Base-by-base conservation (phyloP, 2,888 invertebrate species). In the Leptopilina syphax region DNA sequence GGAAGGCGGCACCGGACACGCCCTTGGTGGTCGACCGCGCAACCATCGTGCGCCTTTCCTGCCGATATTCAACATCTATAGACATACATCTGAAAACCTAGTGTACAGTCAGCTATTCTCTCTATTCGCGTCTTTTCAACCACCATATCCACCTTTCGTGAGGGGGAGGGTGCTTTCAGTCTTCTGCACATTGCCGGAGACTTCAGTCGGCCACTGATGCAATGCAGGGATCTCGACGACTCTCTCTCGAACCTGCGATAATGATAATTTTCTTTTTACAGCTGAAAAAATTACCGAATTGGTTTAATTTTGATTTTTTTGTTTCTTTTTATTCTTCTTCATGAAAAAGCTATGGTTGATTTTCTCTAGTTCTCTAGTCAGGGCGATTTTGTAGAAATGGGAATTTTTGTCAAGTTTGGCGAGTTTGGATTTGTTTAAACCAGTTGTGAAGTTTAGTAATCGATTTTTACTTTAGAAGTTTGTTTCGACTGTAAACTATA, bases 1-100 rank as follows among this genome's bases (percentile, higher is more conserved):
- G 89, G 90, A 90, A 90, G 90, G 90, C 90, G 90, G 89, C 89
- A 88, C 90, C 90, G 90, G 90, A 90, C 90, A 90, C 90, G 90
- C 90, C 90, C 90, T 89, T 87, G 89, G 88, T 88, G 87, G 87
- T 87, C 86, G 88, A 88, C 85, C 90, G 90, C 90, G 90, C 90
- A 90, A 89, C 89, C 88, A 88, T 86, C 88, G 85, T 85, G 89
- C 89, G 89, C 88, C 88, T 89, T 87, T 87, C 86, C 87, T 86
- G 84, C 84, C 85, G 85, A 86, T 87, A 85, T 86, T 84, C 85
- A 50, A 70, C 82, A 83, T 79, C 87, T 86, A 86, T 86, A 86
- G 9, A 50, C 50, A 50, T 87, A 85, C 82, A 80, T 80, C 85
- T 81, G 84, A 83, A 86, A 85, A 84, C 77, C 87, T 85, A 84